Base-by-base conservation (phyloP, 2,888 invertebrate species). In the Torymus tubicola region DNA sequence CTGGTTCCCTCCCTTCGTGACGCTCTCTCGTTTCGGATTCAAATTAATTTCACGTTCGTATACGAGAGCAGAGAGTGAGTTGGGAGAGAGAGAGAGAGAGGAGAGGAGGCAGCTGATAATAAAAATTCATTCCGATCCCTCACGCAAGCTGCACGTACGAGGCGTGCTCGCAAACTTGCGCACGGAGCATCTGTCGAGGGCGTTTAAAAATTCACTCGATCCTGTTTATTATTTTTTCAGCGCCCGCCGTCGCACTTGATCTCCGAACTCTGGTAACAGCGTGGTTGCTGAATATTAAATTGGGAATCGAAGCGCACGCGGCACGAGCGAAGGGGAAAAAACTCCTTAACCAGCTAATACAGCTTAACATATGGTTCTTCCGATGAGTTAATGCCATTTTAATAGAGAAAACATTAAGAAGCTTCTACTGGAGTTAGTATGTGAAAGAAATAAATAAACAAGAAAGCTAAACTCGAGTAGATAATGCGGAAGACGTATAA, bases 1-100 rank as follows among this genome's bases (percentile, higher is more conserved):
- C 78, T 72, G 77, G 73, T 70, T 72, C 71, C 71, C 71, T 31
- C 80, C 12, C 61, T 16, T 21, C 31, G 21, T 24, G 57, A 1
- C 70, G 21, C 16, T 16, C 55, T 13, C 18, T 2, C 68, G 79
- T 82, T 84, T 82, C 80, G 75, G 80, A 84, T 84, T 82, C 81
- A 77, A 84, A 84, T 84, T 83, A 84, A 84, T 84, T 84, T 84
- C 74, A 82, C 82, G 81, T 82, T 77, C 82, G 67, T 67, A 71
- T 78, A 78, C 71, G 50, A 55, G 82, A 80, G 75, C 72, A 81
- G 11, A 21, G 53, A 1, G 65, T 12, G 10, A 42, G 42, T 21
- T 21, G 21, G 21, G n/a, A n/a, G n/a, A n/a, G n/a, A 75, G 74
- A 80, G 10, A 21, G 53, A 0, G 64, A 12, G 10, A 42, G 42